Evolutionary conservation across 2,888 invertebrate species (phyloP), one percentile per base, ranked within the genome.

Genomic region (Chelonus formosanus): DNA sequence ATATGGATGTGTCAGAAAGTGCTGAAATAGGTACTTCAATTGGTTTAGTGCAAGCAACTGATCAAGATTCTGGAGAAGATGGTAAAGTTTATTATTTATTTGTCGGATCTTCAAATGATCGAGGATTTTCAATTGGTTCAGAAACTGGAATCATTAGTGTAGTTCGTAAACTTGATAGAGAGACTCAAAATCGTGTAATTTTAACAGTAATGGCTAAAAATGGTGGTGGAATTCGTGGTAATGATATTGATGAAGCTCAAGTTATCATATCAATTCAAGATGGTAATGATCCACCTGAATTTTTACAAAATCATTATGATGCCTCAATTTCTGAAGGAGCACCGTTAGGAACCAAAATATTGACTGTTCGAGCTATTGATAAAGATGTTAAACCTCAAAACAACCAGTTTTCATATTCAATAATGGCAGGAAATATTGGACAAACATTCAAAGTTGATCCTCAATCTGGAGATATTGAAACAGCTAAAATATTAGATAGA

Each of bases 241-340:
- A 97, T 80, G 97, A 97, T 78, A 97, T 96, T 0, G 97, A 96
- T 80, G 96, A 95, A 85, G 97, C 97, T 3, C 95, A 95, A 85
- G 94, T 98, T 0, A 93, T 95, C 56, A 92, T 98, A 70, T 92
- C 94, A 0, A 94, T 98, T 70, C 95, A 96, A 85, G 97, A 97
- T 83, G 97, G 97, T 31, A 97, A 97, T 80, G 97, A 97, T 86
- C 96, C 97, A 0, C 97, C 97, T 0, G 94, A 95, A 81, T 98
- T 98, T 81, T 84, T 91, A n/a, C 89, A 92, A 76, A 88, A 87
- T 57, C 81, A 89, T 31, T 97, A 97, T 81, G 91, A 92, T 77
- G 89, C 92, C 0, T 89, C 88, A 68, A 88, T 97, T 32, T 91
- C 92, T 0, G 97, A 98, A 86, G 94, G 92, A 31, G 92, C 91